A percentile compares a stretch with the other conserved stretches of the same genome.
Evolutionary conservation across 2,113 vertebrate genomes (phyloP).

Genomic region (Psephotus haematonotus): DNA sequence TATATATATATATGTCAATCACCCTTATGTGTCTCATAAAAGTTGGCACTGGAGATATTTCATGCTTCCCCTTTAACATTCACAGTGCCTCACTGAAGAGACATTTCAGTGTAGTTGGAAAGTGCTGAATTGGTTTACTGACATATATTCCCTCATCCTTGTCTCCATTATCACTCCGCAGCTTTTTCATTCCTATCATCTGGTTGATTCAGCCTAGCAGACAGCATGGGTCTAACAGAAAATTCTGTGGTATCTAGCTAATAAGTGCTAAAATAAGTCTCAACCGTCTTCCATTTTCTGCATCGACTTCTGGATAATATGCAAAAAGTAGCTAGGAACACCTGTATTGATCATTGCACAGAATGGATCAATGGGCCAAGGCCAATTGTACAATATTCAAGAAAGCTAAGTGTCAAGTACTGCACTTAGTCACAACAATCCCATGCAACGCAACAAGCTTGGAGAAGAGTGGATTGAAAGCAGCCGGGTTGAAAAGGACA

Average conservation of each 20-base stretch:
- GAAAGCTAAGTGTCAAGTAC: neutral
- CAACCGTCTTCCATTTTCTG: neutral
- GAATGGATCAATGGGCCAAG: neutral
- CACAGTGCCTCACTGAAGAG: neutral
- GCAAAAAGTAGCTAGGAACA: neutral
- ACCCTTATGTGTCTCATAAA: neutral
- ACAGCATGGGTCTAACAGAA: neutral
- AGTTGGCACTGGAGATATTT: neutral
- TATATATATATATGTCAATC: neutral
- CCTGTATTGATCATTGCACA: neutral
- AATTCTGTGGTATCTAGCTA: neutral
- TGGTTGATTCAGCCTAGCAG: neutral
- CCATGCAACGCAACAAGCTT: neutral
- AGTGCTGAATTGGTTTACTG: neutral
- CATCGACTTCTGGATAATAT: neutral
- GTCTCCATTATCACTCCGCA: neutral
- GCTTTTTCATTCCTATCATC: neutral
- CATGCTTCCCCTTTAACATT: neutral
- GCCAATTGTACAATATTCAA: neutral
- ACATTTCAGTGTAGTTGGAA: neutral
- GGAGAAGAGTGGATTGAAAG: neutral
- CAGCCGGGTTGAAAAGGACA: fast-evolving
- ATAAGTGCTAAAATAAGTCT: neutral
- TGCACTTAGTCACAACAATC: neutral
- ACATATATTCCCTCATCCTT: neutral